These are phyloP conservation scores for Elegia similella DNA, from an alignment of 2,888 invertebrate genomes.

Conservation along the genomic window DNA sequence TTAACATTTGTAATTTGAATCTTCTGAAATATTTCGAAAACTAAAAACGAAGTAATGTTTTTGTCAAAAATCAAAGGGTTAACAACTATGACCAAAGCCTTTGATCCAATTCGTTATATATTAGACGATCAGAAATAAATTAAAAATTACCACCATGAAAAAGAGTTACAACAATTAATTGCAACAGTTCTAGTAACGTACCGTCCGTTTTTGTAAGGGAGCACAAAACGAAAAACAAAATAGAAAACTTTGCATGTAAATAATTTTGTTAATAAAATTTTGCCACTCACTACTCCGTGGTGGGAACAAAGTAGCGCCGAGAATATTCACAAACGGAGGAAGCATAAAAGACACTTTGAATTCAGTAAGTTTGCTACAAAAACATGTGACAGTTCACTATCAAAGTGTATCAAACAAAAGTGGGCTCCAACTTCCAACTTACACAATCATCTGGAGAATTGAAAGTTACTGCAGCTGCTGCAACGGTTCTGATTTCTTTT, in stretches of 20 bases:
- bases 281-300: slow-evolving; percentile 1
- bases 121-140: too few species aligned
- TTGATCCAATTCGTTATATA: too few species aligned
- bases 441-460: slow-evolving; percentile 6
- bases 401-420: slow-evolving; percentile 5
- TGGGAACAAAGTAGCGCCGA: neutral
- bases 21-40: too few species aligned
- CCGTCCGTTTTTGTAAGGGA: neutral
- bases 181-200: neutral
- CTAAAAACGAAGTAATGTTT: too few species aligned
- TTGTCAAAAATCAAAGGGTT: too few species aligned
- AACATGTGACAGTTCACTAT: slow-evolving; percentile 13
- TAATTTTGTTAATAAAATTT: slow-evolving; percentile 2
- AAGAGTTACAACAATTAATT: neutral
- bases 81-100: too few species aligned
- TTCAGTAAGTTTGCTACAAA: slow-evolving; percentile 12
- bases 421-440: slow-evolving; percentile 1
- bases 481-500: neutral
- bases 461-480: slow-evolving; percentile 1
- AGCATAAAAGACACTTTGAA: slow-evolving; percentile 12
- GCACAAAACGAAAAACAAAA: neutral
- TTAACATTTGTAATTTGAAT: too few species aligned
- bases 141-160: too few species aligned
- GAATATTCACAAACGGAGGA: neutral
- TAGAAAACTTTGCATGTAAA: neutral